phyloP scores from a whole-genome alignment of 2,888 invertebrate species.

The Anoplius nigerrimus region DNA sequence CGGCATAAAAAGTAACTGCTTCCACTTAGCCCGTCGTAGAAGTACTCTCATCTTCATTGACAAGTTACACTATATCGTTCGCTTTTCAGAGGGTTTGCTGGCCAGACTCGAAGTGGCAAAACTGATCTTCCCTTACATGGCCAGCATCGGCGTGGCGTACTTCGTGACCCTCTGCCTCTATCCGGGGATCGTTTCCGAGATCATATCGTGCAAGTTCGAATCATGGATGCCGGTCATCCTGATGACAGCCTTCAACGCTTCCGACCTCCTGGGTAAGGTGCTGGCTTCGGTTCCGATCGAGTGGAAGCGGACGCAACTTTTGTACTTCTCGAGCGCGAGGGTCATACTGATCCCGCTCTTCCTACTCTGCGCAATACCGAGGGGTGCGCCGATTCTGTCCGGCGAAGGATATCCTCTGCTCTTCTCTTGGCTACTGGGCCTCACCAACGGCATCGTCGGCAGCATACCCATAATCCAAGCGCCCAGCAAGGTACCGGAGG shows the following conservation, averaged over 20 bases:
- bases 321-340: slow-evolving; percentile 85
- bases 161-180: slow-evolving; percentile 93
- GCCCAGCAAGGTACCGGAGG: slow-evolving; percentile 89
- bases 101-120: slow-evolving; percentile 89
- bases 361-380: slow-evolving; percentile 88
- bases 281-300: slow-evolving; percentile 88
- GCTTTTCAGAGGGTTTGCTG: slow-evolving; percentile 80
- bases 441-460: slow-evolving; percentile 91
- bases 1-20: slow-evolving; percentile 76
- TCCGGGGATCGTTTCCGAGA: slow-evolving; percentile 93
- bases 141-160: slow-evolving; percentile 91
- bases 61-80: neutral
- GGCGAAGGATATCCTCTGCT: slow-evolving; percentile 82
- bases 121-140: slow-evolving; percentile 93
- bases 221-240: slow-evolving; percentile 95
- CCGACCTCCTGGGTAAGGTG: slow-evolving; percentile 91
- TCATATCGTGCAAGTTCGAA: slow-evolving; percentile 87
- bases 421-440: slow-evolving; percentile 83
- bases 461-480: slow-evolving; percentile 96
- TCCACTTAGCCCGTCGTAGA: too few relatives aligned
- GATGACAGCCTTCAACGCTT: slow-evolving; percentile 92
- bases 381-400: slow-evolving; percentile 83
- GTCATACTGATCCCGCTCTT: slow-evolving; percentile 87
- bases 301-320: slow-evolving; percentile 87
- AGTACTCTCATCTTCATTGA: neutral